These are phyloP conservation scores for Lagopus leucura DNA, from an alignment of 2,113 vertebrate species.

Conservation along the genomic window DNA sequence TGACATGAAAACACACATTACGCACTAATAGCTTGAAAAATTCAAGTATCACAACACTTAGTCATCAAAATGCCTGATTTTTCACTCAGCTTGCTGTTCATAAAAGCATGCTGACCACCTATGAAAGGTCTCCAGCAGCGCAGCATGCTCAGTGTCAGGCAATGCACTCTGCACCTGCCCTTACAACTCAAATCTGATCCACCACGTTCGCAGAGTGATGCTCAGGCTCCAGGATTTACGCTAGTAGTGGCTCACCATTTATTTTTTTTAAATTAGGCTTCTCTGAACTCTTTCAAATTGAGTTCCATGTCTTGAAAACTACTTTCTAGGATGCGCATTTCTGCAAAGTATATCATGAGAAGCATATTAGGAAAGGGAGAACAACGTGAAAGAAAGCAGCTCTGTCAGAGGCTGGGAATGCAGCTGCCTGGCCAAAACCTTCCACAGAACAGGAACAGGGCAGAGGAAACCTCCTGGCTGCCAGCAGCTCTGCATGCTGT, in stretches of 20 bases:
- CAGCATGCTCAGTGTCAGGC: background rate
- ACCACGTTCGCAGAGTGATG: background rate
- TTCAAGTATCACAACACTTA: background rate
- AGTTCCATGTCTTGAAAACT: background rate
- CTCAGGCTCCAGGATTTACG: background rate
- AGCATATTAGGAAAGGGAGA: background rate
- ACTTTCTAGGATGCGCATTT: background rate
- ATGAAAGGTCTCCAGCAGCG: background rate
- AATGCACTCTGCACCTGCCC: background rate
- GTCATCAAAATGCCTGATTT: background rate
- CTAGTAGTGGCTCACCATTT: background rate
- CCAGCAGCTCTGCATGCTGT: slow-evolving; percentile 16
- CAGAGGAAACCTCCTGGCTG: slow-evolving; percentile 3
- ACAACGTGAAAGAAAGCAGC: background rate
- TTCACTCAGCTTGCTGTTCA: background rate
- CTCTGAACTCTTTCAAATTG: background rate
- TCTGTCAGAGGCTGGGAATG: slow-evolving; percentile 62
- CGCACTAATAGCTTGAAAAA: background rate
- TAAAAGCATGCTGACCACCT: background rate
- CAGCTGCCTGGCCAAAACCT: slow-evolving; percentile 49
- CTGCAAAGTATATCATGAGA: background rate
- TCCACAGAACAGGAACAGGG: background rate
- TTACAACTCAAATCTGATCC: background rate
- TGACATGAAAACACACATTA: background rate
- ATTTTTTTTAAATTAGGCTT: background rate